Conservation (phyloP, 92 coral and sea anemone species). For the Phymanthus crucifer region DNA sequence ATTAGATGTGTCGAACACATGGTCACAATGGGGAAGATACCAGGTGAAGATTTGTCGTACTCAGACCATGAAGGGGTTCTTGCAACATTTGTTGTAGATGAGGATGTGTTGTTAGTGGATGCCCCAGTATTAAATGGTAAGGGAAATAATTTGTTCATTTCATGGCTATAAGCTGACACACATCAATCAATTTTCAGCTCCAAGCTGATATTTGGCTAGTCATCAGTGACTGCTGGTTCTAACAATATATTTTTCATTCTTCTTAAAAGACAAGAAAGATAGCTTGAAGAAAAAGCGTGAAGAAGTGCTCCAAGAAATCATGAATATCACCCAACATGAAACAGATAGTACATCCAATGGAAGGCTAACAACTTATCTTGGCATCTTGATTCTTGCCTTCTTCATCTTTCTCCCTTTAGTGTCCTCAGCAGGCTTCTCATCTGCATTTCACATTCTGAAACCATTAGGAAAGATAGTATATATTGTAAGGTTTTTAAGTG, state of each 20-base stretch:
- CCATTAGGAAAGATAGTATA: slow-evolving; percentile 24
- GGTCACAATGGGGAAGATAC: slow-evolving; percentile 86
- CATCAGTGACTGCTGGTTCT: too few species aligned
- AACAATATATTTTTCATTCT: too few species aligned
- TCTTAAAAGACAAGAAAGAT: not conserved
- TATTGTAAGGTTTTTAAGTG: slow-evolving; percentile 31
- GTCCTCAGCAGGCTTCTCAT: not conserved
- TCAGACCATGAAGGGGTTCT: slow-evolving; percentile 89
- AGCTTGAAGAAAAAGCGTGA: not conserved
- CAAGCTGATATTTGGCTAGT: not conserved
- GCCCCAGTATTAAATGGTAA: not conserved
- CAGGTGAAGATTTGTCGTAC: slow-evolving; percentile 74
- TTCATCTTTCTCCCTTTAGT: not conserved
- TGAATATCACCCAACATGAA: not conserved
- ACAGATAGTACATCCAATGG: not conserved
- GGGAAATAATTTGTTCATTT: not conserved
- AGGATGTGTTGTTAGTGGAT: not conserved
- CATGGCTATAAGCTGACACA: not conserved
- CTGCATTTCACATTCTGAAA: not conserved
- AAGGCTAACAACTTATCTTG: not conserved
- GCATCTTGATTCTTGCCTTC: not conserved
- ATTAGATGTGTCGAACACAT: slow-evolving; percentile 61
- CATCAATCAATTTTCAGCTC: not conserved
- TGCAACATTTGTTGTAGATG: slow-evolving; percentile 57
- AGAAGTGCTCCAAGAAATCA: not conserved